These are phyloP conservation scores for Temnothorax unifasciatus DNA, from an alignment of 2,888 invertebrate species.

Conservation along the genomic window DNA sequence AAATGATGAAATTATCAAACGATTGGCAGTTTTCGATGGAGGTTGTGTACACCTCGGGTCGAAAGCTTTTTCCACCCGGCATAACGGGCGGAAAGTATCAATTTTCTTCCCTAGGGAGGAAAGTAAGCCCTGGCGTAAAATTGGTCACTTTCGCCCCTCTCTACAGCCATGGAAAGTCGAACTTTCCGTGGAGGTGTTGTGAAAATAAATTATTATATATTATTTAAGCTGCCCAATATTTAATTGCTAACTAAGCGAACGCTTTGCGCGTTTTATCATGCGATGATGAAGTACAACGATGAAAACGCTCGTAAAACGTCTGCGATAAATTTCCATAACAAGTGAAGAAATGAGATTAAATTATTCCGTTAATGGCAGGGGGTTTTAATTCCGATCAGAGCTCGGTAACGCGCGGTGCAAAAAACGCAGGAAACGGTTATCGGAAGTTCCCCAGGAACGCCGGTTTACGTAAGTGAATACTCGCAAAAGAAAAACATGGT, in stretches of 20 bases:
- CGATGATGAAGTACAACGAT: neutral
- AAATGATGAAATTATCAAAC: neutral
- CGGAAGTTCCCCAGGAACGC: constrained; percentile 29
- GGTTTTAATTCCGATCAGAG: constrained; percentile 40
- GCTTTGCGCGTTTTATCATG: neutral
- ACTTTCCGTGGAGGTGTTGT: too few relatives aligned
- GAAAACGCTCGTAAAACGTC: constrained; percentile 21
- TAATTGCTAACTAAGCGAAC: neutral
- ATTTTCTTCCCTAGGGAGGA: too few relatives aligned
- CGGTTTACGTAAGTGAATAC: constrained; percentile 46
- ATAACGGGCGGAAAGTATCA: too few relatives aligned
- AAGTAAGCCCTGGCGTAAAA: too few relatives aligned
- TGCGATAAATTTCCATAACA: constrained; percentile 45
- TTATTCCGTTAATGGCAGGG: constrained; percentile 41
- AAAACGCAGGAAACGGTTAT: constrained; percentile 40
- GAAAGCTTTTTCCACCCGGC: too few relatives aligned
- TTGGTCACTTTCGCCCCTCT: too few relatives aligned
- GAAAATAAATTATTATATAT: too few relatives aligned
- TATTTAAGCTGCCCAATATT: neutral
- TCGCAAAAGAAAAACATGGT: constrained; percentile 36
- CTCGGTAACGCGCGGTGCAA: constrained; percentile 34
- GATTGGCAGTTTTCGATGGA: neutral
- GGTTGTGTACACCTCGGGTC: too few relatives aligned
- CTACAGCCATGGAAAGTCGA: too few relatives aligned
- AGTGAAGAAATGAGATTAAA: constrained; percentile 47